These are phyloP conservation scores for Pagrus major DNA, from an alignment of 2,113 vertebrate species.

Conservation along the genomic window DNA sequence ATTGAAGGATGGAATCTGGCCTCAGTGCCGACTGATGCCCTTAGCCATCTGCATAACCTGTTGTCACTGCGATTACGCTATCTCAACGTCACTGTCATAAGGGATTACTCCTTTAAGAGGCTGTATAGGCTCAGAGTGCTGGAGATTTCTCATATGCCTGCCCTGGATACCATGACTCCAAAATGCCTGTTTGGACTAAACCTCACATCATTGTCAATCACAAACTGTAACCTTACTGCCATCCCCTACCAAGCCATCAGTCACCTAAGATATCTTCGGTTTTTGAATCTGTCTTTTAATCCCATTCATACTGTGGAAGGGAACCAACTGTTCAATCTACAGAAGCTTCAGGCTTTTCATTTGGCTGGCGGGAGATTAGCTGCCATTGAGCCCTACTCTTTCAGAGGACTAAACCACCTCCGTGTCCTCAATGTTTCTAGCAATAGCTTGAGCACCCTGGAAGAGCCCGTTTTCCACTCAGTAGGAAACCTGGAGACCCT, in stretches of 20 bases:
- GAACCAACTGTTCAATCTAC: conserved; percentile 92
- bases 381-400: conserved; percentile 94
- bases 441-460: conserved; percentile 93
- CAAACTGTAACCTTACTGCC: conserved; percentile 92
- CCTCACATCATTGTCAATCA: conserved; percentile 94
- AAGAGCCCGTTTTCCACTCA: conserved; percentile 96
- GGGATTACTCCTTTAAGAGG: conserved; percentile 97
- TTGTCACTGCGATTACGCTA: conserved; percentile 91
- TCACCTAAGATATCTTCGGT: conserved; percentile 95
- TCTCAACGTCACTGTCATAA: conserved; percentile 93
- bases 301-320: conserved; percentile 93
- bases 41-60: conserved; percentile 95
- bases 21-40: conserved; percentile 95
- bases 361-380: conserved; percentile 92
- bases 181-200: conserved; percentile 97
- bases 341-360: conserved; percentile 96
- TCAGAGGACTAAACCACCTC: conserved; percentile 95
- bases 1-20: conserved; percentile 97
- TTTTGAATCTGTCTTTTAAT: conserved; percentile 97
- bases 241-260: conserved; percentile 95
- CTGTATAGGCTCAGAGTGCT: conserved; percentile 93
- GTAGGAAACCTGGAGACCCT: conserved; percentile 98
- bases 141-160: conserved; percentile 95
- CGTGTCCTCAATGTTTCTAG: conserved; percentile 95
- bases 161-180: conserved; percentile 93